Base-by-base conservation (phyloP, 2,888 invertebrate species). In the Thecophora atra region DNA sequence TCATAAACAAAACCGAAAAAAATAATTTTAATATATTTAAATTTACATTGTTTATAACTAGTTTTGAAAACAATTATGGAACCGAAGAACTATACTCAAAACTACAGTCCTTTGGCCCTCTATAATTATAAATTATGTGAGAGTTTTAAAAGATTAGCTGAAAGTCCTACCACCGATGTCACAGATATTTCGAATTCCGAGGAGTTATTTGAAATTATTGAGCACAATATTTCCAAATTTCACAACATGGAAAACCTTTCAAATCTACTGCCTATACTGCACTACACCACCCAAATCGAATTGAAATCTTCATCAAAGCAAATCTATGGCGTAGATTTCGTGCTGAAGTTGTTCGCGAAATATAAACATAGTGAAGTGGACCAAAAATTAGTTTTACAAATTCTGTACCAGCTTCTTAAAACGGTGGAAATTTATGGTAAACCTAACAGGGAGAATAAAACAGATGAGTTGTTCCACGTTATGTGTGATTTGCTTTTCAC, bases 341-440 rank as follows among this genome's bases (percentile, higher is more conserved):
- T 75, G 1, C 11, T 37, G 8, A 13, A 26, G 26, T 67, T 76
- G 3, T 58, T 76, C 6, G 7, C 26, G 44, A 28, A 70, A 11
- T 65, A 77, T 37, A 19, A 70, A 21, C 42, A 56, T 3, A 47
- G 65, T 21, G 72, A 76, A 28, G 56, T n/a, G 17, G 71, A 72
- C 37, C 51, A 72, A 60, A 63, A 63, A 28, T 52, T 75, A n/a
- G 65, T 64, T 28, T 8, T 76, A 13, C 76, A 76, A 69, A 72
- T 77, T 15, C 30, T 75, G 19, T 75, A 72, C 56, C 75, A 77
- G 64, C 19, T 74, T 11, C 42, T 77, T 7, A 54, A 74, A 4
- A 71, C 75, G 0, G 52, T 74, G 13, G 60, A 24, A 26, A 11
- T 5, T 30, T 15, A 58, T 3, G 68, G 54, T 17, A 67, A 24